These are phyloP conservation scores for Camponotus fellah DNA, from an alignment of 2,888 invertebrate genomes.

Conservation along the genomic window DNA sequence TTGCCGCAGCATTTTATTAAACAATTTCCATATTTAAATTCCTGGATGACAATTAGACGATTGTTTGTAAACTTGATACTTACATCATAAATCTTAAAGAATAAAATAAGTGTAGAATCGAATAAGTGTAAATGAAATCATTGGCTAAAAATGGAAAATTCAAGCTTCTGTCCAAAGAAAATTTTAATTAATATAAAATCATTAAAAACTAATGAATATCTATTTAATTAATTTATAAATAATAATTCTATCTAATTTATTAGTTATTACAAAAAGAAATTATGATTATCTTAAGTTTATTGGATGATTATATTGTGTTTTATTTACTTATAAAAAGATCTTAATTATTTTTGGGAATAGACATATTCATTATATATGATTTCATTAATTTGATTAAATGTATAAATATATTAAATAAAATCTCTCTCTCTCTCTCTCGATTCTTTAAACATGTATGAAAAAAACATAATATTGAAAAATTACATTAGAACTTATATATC, in stretches of 20 bases:
- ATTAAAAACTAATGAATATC: background rate
- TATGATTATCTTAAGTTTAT: background rate
- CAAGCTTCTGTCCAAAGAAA: background rate
- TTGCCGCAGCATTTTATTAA: background rate
- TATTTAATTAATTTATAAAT: too few species aligned
- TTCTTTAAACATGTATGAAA: too few species aligned
- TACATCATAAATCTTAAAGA: background rate
- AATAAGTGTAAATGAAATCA: background rate
- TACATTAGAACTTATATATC: too few species aligned
- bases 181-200: background rate
- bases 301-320: background rate
- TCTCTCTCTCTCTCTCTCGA: too few species aligned
- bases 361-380: background rate
- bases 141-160: background rate
- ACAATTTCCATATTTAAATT: slow-evolving; percentile 1
- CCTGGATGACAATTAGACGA: background rate
- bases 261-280: background rate
- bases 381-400: background rate
- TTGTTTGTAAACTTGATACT: background rate
- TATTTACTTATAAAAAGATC: background rate
- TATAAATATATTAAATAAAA: too few species aligned
- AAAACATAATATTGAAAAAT: too few species aligned
- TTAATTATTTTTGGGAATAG: background rate
- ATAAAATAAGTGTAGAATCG: too few species aligned
- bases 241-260: too few species aligned